These are phyloP conservation scores for Erebia epiphron DNA, from an alignment of 2,888 invertebrate species.

Conservation along the genomic window DNA sequence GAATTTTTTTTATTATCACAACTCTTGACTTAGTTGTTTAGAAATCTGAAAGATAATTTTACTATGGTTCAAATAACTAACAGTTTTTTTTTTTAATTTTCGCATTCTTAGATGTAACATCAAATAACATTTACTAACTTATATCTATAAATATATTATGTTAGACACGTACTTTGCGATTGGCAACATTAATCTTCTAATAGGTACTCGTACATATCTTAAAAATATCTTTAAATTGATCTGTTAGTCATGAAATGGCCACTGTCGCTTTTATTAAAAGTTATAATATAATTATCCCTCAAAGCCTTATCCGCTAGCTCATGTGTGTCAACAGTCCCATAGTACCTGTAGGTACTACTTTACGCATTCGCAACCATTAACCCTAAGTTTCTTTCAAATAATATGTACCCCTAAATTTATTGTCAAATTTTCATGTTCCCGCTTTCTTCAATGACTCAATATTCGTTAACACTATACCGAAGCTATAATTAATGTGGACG, in stretches of 20 bases:
- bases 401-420: constrained; percentile 53
- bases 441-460: constrained; percentile 4
- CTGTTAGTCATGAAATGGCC: constrained; percentile 61
- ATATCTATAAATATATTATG: constrained; percentile 39
- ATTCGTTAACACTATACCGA: not conserved
- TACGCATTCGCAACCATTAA: not conserved
- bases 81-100: constrained; percentile 1
- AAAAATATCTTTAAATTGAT: constrained; percentile 47
- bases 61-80: not conserved
- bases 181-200: constrained; percentile 65
- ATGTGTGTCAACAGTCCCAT: not conserved
- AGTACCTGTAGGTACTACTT: not conserved
- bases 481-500: not conserved
- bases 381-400: constrained; percentile 11
- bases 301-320: constrained; percentile 45
- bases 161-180: constrained; percentile 67
- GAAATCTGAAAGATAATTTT: not conserved
- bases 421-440: constrained; percentile 51
- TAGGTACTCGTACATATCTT: constrained; percentile 45
- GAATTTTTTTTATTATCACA: constrained; percentile 22
- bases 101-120: constrained; percentile 10
- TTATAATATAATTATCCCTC: constrained; percentile 44
- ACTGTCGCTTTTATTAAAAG: constrained; percentile 67
- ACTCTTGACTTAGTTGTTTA: constrained; percentile 6
- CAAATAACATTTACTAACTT: constrained; percentile 32